Base-by-base conservation (phyloP, 2,113 vertebrate genomes). In the Hoplias malabaricus region DNA sequence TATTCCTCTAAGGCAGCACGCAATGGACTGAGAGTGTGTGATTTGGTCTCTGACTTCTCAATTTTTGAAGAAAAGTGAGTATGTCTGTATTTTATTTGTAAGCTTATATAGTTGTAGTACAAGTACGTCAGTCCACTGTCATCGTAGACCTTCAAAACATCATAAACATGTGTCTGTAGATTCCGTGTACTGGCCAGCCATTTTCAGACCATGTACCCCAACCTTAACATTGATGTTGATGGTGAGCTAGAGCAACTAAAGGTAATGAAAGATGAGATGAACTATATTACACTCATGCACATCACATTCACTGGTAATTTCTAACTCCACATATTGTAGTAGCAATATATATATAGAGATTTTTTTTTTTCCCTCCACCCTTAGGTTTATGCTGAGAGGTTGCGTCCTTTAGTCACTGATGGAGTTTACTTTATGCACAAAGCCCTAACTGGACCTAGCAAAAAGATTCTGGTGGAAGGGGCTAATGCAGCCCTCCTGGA, bases 1-100 rank as follows among this genome's bases (percentile, higher is more conserved):
- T 94, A 94, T 80, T 92, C 94, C n/a, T 93, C 93, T 29, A 95
- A 94, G 85, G 93, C 94, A 0, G 92, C 93, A 33, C 91, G 92
- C 0, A 94, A 93, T 1, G 93, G 94, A 3, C 86, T 95, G 63
- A 78, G 94, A 19, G 86, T 95, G 78, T 95, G 93, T 62, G 93
- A 94, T 80, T 89, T 94, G 1, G 85, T 95, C 23, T 88, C 92
- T 0, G 92, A 95, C 77, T 93, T 95, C 66, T 85, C 90, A 5
- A 86, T 90, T 69, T 94, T 95, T 82, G 86, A 92, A 50, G 91
- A 91, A 69, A 94, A 93, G 94, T 95, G 59, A 92, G 93, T 21
- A 53, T 86, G 19, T 73, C 1, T 48, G 13, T 33, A 0, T 4
- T 36, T 34, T n/a, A n/a, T 21, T 21, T 29, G 0, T 31, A 43